Base-by-base conservation (phyloP, 2,888 invertebrate species). In the Philhelius pedissequus region DNA sequence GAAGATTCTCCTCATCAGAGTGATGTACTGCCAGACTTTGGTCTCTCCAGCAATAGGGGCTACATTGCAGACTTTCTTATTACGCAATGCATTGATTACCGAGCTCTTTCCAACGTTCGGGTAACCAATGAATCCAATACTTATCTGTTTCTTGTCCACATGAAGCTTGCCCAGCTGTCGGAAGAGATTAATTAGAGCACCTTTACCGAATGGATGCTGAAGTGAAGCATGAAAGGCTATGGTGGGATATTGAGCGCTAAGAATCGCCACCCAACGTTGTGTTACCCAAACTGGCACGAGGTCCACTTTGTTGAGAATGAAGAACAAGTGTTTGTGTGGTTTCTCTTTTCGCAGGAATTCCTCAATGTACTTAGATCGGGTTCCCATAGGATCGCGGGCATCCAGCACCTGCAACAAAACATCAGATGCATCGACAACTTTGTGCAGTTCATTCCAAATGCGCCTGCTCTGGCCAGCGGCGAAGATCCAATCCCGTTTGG, bases 21-120 rank as follows among this genome's bases (percentile, higher is more conserved):
- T 99, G 48, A 99, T 98, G 90, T 99, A 99, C 91, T 99, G 99
- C 99, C 99, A 99, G 1, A 99, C 98, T 93, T 97, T 97, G 0
- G 97, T 97, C 92, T 97, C 97, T 5, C 99, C 99, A 75, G 99
- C 99, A 89, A 99, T 97, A 0, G 99, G 99, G 4, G 99, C 99
- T 0, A 96, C 98, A 91, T 98, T 99, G 91, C 99, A 99, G 0
- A 99, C 99, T 92, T 99, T 99, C 89, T 99, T 98, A 9, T 97
- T 96, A 71, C 97, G 94, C 73, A 99, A 92, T 0, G 99, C 97
- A 91, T 99, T 99, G 86, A 99, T 99, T 6, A 99, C 95, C 0
- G 99, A 99, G 84, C 98, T 99, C 92, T 99, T 99, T 0, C 99
- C 99, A 4, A 97, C 97, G 93, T 99, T 99, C 2, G 99, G 99